Evolutionary conservation across 2,888 invertebrate genomes (phyloP), one percentile per base, ranked within the genome.

Genomic region (Dexiosoma caninum): DNA sequence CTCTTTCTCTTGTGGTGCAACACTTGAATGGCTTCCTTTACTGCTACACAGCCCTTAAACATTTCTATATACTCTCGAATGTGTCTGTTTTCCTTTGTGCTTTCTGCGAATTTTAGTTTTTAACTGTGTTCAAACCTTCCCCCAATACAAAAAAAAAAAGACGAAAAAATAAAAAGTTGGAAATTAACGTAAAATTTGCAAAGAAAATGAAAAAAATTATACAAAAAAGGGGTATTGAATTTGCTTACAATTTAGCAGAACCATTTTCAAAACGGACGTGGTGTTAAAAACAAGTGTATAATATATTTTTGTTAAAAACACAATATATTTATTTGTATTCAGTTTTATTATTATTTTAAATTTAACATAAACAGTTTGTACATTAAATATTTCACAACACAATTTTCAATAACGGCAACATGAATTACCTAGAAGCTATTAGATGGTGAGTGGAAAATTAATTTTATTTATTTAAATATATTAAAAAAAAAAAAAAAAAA

Each of bases 391-490:
- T 12, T 37, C 21, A 2, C 27, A 35, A 49, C 2, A 5, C 6
- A 2, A 30, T 9, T 46, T 23, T 35, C 6, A 10, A 14, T 6
- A 16, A 8, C 4, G 7, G 19, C 8, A 81, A 57, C 5, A 87
- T 87, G 87, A 87, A 87, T 81, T 87, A 88, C 81, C 83, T 87
- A 80, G 87, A 87, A 82, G 86, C 88, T 10, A 87, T 87, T 79
- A 78, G 88, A 59, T 87, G 88, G 87, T 87, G 84, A 87, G 87
- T 44, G 5, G 40, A 21, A 21, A 60, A 40, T 42, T 60, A 2
- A n/a, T 14, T 51, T 30, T 14, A 30, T 30, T 14, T 14, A 30
- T 16, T 51, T 30, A 23, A n/a, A 49, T 30, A 0, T 27, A 6
- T 23, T 12, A 2, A 2, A 5, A 57, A 57, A n/a, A 51, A 27